Evolutionary conservation across 2,113 vertebrate genomes (phyloP).

Genomic region (Melanerpes aurifrons): DNA sequence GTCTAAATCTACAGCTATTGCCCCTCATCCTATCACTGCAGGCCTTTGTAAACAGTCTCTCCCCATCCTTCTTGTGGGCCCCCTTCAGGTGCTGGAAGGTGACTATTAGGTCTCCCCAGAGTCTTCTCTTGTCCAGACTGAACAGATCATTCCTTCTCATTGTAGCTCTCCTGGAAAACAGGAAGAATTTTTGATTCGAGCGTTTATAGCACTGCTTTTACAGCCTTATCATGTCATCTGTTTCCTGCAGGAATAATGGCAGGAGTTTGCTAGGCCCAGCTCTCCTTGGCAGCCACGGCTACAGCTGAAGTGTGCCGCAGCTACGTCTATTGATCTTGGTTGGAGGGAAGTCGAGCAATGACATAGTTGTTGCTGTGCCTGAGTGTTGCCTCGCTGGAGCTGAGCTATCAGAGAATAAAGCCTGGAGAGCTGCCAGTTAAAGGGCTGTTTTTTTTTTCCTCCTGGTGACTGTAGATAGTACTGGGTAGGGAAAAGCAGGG

Average conservation of each 20-base stretch:
- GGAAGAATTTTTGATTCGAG: background rate
- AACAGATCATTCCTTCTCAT: background rate
- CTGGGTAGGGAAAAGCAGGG: background rate
- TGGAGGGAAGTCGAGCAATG: background rate
- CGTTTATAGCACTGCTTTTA: background rate
- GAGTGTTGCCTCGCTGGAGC: background rate
- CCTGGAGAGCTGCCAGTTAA: background rate
- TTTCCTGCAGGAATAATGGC: background rate
- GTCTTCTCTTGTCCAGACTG: background rate
- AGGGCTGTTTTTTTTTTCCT: conserved; percentile 4
- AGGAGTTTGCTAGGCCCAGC: background rate
- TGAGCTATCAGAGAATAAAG: background rate
- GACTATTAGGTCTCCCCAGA: too few species aligned
- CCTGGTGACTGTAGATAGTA: background rate
- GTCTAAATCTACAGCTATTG: too few species aligned
- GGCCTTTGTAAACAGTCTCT: too few species aligned
- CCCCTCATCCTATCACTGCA: too few species aligned
- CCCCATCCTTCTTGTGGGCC: too few species aligned
- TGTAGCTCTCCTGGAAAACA: background rate
- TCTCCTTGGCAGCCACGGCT: background rate
- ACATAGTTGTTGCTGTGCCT: background rate
- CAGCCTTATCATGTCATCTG: background rate
- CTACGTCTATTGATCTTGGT: background rate
- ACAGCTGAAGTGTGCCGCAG: background rate
- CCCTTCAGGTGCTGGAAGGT: too few species aligned